Evolutionary conservation across 2,113 vertebrate species (phyloP).

Genomic region (Arothron firmamentum): DNA sequence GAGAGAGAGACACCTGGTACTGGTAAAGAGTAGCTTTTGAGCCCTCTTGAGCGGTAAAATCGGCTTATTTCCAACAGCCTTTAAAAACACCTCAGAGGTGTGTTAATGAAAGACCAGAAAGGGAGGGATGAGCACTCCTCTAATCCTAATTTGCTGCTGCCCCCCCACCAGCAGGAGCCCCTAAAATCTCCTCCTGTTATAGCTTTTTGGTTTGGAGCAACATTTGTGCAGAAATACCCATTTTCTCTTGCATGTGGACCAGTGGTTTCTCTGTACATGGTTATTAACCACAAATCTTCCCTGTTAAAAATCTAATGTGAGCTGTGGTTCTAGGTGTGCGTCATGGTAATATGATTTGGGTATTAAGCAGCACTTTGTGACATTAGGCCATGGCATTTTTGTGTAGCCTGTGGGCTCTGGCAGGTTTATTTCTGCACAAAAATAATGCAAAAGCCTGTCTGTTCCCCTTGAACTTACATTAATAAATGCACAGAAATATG

Average conservation of each 20-base stretch:
- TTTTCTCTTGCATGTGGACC: constrained; percentile 13
- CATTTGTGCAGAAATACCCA: constrained; percentile 12
- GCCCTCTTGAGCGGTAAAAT: constrained; percentile 56
- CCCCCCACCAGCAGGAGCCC: background rate
- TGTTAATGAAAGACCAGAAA: constrained; percentile 55
- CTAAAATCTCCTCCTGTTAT: background rate
- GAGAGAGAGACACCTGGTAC: constrained; percentile 25
- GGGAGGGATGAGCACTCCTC: constrained; percentile 51
- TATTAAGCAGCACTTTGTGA: constrained; percentile 33
- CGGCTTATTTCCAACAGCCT: constrained; percentile 63
- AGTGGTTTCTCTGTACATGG: constrained; percentile 13
- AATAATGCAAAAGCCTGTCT: constrained; percentile 11
- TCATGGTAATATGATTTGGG: constrained; percentile 11
- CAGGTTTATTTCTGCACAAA: constrained; percentile 28
- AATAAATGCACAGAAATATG: constrained; percentile 10
- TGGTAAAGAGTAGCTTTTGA: constrained; percentile 55
- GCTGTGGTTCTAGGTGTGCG: constrained; percentile 22
- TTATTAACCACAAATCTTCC: constrained; percentile 26
- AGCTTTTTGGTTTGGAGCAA: background rate
- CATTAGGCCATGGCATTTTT: constrained; percentile 32
- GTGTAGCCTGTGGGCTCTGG: constrained; percentile 17
- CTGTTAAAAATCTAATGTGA: constrained; percentile 27
- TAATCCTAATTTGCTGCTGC: constrained; percentile 62
- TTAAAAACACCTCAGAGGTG: constrained; percentile 65
- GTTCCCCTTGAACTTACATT: constrained; percentile 19